Conservation (phyloP, 2,797 vertebrate species). For the Thunnus albacares region DNA sequence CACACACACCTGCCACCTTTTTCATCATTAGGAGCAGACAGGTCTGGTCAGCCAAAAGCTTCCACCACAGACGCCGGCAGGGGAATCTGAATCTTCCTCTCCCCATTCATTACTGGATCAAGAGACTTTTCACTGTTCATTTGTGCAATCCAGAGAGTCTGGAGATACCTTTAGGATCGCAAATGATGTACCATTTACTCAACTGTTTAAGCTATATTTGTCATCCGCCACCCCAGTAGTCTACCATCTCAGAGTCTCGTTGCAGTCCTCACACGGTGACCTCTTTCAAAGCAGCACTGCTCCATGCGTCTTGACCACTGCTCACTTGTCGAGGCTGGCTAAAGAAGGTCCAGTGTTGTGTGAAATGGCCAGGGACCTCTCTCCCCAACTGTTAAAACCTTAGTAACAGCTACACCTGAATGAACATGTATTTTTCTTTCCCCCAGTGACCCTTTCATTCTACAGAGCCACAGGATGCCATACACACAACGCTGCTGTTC, state of each 20-base stretch:
- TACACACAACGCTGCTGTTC: conserved; percentile 18
- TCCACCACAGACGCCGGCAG: conserved; percentile 16
- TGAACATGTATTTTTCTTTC: conserved; percentile 35
- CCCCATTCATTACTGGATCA: conserved; percentile 46
- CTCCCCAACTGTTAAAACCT: conserved; percentile 35
- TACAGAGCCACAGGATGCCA: conserved; percentile 29
- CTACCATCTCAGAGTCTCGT: conserved; percentile 28
- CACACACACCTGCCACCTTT: conserved; percentile 73
- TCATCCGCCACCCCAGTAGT: conserved; percentile 12
- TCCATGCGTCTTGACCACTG: conserved; percentile 35
- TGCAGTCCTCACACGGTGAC: conserved; percentile 16
- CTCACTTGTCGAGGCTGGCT: conserved; percentile 45
- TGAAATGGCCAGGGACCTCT: conserved; percentile 52
- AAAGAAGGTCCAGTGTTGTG: conserved; percentile 46
- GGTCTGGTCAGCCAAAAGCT: conserved; percentile 52
- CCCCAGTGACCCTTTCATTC: conserved; percentile 41
- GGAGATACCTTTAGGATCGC: conserved; percentile 28
- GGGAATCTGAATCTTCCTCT: conserved; percentile 48
- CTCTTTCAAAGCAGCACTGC: conserved; percentile 32
- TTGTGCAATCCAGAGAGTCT: conserved; percentile 54
- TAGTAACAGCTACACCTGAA: conserved; percentile 44
- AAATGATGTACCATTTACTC: conserved; percentile 47
- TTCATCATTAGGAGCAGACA: conserved; percentile 75
- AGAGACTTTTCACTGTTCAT: conserved; percentile 61
- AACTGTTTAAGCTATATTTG: conserved; percentile 24